phyloP scores from a whole-genome alignment of 2,888 invertebrate genomes.

The Lasioglossum villosulum region DNA sequence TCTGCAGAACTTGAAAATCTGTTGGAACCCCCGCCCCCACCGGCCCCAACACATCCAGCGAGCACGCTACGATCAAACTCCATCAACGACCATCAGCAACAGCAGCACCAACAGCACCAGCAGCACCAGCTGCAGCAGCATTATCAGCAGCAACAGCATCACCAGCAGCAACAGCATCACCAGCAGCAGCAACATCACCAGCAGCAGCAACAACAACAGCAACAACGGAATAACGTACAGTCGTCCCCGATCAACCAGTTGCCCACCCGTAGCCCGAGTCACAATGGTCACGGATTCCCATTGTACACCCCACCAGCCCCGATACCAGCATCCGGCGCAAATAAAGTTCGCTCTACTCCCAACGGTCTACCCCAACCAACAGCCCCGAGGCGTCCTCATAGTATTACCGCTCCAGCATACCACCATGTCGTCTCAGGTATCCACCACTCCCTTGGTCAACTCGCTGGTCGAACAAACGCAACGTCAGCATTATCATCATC shows the following conservation, averaged over 20 bases:
- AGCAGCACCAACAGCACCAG: conserved; percentile 71
- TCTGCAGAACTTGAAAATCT: conserved; percentile 80
- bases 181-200: conserved; percentile 63
- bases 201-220: conserved; percentile 68
- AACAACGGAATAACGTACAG: conserved; percentile 76
- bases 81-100: conserved; percentile 76
- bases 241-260: conserved; percentile 76
- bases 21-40: conserved; percentile 81
- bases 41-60: conserved; percentile 79
- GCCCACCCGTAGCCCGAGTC: conserved; percentile 79
- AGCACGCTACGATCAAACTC: conserved; percentile 69
- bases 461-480: conserved; percentile 73
- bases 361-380: conserved; percentile 80
- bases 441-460: conserved; percentile 80
- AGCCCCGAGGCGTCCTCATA: conserved; percentile 85
- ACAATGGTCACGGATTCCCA: conserved; percentile 85
- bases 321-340: conserved; percentile 82
- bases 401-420: conserved; percentile 85
- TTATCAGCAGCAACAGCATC: conserved; percentile 72
- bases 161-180: conserved; percentile 72
- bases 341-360: conserved; percentile 81
- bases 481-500: conserved; percentile 59
- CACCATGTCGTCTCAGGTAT: conserved; percentile 84
- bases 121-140: conserved; percentile 72
- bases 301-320: conserved; percentile 86